phyloP scores from a whole-genome alignment of 2,113 vertebrate species.

The Leptobrachium leishanense region DNA sequence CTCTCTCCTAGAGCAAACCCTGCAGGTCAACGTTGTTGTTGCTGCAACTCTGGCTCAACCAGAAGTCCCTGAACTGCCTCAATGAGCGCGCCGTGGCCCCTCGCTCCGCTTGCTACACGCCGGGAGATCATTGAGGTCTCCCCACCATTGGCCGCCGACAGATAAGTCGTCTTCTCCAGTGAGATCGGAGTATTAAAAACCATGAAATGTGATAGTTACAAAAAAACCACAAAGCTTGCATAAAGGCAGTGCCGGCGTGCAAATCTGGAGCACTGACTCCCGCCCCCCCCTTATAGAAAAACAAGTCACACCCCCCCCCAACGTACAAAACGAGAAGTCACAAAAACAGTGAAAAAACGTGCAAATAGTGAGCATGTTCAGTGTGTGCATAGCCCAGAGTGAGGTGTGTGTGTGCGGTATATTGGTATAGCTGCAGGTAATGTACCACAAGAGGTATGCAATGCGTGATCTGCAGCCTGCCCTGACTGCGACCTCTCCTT shows the following conservation, averaged over 20 bases:
- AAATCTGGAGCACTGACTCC: constrained; percentile 28
- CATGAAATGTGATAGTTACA: constrained; percentile 35
- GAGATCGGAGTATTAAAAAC: constrained; percentile 9
- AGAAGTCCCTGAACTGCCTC: too few relatives aligned
- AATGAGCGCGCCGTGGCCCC: too few relatives aligned
- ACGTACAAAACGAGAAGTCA: constrained; percentile 44
- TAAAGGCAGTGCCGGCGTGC: constrained; percentile 44
- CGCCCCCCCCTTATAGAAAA: constrained; percentile 8
- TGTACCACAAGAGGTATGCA: background rate
- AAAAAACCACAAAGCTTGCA: constrained; percentile 44
- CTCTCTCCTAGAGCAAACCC: too few relatives aligned
- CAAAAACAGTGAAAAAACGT: constrained; percentile 40
- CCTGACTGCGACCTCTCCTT: too few relatives aligned
- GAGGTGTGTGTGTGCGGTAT: background rate
- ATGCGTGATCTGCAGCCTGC: background rate
- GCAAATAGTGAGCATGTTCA: constrained; percentile 30
- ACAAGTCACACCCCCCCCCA: constrained; percentile 27
- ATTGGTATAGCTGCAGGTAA: background rate
- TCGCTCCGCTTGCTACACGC: too few relatives aligned
- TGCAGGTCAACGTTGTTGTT: too few relatives aligned
- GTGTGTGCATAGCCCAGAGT: constrained; percentile 45
- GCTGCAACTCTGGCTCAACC: too few relatives aligned
- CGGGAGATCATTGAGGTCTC: too few relatives aligned
- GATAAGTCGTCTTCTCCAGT: background rate
- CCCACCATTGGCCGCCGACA: too few relatives aligned